These are phyloP conservation scores for Xenopus borealis DNA, from an alignment of 2,113 vertebrate species.

Conservation along the genomic window DNA sequence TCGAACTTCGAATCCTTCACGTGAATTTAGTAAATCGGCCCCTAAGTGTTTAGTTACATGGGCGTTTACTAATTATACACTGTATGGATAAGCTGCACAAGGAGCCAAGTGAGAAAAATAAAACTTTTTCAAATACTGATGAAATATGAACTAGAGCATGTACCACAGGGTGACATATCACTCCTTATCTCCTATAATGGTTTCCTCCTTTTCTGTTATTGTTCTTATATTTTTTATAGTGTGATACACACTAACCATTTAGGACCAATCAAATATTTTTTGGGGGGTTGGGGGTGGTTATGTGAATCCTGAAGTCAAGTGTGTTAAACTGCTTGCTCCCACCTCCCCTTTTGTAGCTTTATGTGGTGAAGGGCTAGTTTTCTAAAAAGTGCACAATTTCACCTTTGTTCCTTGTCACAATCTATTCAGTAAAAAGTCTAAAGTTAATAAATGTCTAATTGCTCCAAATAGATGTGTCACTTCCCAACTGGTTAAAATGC, in stretches of 20 bases:
- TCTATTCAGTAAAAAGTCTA: too few relatives aligned
- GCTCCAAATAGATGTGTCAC: too few relatives aligned
- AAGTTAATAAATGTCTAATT: too few relatives aligned
- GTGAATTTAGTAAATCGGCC: too few relatives aligned
- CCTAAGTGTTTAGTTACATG: slow-evolving; percentile 61
- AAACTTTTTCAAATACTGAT: neutral
- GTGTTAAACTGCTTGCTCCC: too few relatives aligned
- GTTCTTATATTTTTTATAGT: neutral
- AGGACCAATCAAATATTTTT: slow-evolving; percentile 16
- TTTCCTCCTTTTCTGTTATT: too few relatives aligned
- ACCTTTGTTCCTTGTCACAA: neutral
- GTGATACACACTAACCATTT: neutral
- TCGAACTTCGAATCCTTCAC: too few relatives aligned
- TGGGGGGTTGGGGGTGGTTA: neutral
- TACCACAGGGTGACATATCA: neutral
- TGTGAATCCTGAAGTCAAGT: too few relatives aligned
- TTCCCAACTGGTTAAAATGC: neutral
- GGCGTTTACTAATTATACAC: slow-evolving; percentile 47
- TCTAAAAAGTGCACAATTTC: too few relatives aligned
- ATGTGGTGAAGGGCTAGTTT: too few relatives aligned
- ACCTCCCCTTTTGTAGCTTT: too few relatives aligned
- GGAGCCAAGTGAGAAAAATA: slow-evolving; percentile 18
- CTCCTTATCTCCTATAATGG: neutral
- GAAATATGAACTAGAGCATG: slow-evolving; percentile 3
- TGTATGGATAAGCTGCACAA: neutral